These are phyloP conservation scores for Micropoecilia bifurca DNA, from an alignment of 2,797 vertebrate species.

Conservation along the genomic window DNA sequence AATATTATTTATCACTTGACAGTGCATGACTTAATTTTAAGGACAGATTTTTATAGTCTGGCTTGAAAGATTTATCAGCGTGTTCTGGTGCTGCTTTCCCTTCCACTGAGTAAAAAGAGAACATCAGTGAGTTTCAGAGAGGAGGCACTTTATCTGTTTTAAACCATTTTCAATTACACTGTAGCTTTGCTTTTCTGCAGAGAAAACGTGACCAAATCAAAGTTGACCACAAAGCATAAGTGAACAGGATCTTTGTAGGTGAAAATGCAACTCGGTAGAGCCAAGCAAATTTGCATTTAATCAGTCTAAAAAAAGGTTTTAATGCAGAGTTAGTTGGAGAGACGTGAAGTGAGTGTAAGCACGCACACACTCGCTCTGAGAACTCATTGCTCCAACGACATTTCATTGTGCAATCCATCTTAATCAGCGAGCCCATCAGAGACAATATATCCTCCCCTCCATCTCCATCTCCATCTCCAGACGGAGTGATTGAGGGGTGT, in stretches of 20 bases:
- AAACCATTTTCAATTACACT: slow-evolving; percentile 54
- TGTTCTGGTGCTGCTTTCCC: slow-evolving; percentile 40
- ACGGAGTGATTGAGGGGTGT: slow-evolving; percentile 84
- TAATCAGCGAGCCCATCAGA: slow-evolving; percentile 84
- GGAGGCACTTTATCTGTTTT: slow-evolving; percentile 17
- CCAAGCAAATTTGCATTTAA: slow-evolving; percentile 78
- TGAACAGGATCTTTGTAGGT: slow-evolving; percentile 58
- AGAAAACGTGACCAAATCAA: slow-evolving; percentile 36
- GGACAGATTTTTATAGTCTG: slow-evolving; percentile 62
- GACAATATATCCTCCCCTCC: slow-evolving; percentile 83
- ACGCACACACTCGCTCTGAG: slow-evolving; percentile 34
- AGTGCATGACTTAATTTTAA: slow-evolving; percentile 59
- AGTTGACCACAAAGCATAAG: slow-evolving; percentile 38
- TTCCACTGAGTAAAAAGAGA: slow-evolving; percentile 11
- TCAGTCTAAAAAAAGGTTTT: slow-evolving; percentile 76
- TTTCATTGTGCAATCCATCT: slow-evolving; percentile 84
- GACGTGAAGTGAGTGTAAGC: slow-evolving; percentile 25
- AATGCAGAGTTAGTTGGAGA: slow-evolving; percentile 75
- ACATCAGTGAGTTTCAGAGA: slow-evolving; percentile 31
- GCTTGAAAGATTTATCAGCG: slow-evolving; percentile 64
- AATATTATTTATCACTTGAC: slow-evolving; percentile 61
- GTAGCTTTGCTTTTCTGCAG: slow-evolving; percentile 7
- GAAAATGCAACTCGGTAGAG: slow-evolving; percentile 65
- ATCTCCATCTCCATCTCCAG: slow-evolving; percentile 73
- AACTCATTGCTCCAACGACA: slow-evolving; percentile 75